Base-by-base conservation (phyloP, 2,113 vertebrate species). In the Pavo muticus region DNA sequence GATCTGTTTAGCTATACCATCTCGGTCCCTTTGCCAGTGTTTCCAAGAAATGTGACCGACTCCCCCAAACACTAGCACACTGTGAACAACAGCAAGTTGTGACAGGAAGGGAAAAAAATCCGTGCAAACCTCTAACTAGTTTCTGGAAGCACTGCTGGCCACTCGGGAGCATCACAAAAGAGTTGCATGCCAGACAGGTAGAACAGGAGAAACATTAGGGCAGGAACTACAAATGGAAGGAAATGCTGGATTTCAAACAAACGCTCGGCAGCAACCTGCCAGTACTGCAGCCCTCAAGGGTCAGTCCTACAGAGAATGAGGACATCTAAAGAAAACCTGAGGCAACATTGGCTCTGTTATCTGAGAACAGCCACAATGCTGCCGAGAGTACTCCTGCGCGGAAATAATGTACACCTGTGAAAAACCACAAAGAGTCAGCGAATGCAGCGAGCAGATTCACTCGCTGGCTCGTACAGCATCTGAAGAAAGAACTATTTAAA, bases 401-500 rank as follows among this genome's bases (percentile, higher is more conserved):
- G 93, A 93, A 93, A 93, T 91, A 91, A 96, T 57, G 88, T 84
- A 87, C 91, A 95, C 90, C 93, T 92, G 86, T 47, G 67, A 95
- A 87, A 95, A 91, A 72, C 76, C 93, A 95, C 91, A 94, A 95
- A 95, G 93, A 91, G 70, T 60, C 40, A 19, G 91, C 92, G 84
- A 87, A 95, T 78, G 37, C 90, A 93, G 92, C 57, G 20, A 74
- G 57, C 17, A 1, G 88, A 89, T 93, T 94, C 93, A 24, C 90
- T 93, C 18, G 88, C 78, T 88, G 94, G 84, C 88, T 94, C 0
- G 70, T 92, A 91, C 91, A 90, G 76, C 95, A 81, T 94, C 93
- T 95, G 76, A 95, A 90, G 93, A 95, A 88, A 90, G 94, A 88
- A 96, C 94, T 96, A 89, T 96, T 96, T 97, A 95, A 96, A 95